phyloP scores from a whole-genome alignment of 2,797 vertebrate species.

The Lateolabrax maculatus region DNA sequence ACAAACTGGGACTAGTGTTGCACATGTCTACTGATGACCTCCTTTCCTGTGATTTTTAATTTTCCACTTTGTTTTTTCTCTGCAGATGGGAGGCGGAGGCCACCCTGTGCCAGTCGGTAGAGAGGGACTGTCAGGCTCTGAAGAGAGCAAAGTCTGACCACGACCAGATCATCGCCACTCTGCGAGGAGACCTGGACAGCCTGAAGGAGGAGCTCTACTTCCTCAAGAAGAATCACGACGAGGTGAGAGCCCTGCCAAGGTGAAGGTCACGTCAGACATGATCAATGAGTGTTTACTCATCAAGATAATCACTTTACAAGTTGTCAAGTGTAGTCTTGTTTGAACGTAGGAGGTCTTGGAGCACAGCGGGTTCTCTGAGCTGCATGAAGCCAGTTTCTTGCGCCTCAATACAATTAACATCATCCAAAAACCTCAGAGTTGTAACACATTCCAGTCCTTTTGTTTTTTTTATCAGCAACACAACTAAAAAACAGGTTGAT shows the following conservation, averaged over 20 bases:
- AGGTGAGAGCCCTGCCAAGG: slow-evolving; percentile 75
- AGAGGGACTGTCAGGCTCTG: slow-evolving; percentile 86
- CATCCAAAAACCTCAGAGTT: neutral
- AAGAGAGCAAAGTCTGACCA: slow-evolving; percentile 87
- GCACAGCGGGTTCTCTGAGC: neutral
- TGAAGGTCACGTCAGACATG: slow-evolving; percentile 19
- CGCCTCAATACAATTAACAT: neutral
- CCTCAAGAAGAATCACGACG: slow-evolving; percentile 87
- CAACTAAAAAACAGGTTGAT: slow-evolving; percentile 1
- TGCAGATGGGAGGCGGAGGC: slow-evolving; percentile 86
- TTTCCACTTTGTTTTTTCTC: neutral
- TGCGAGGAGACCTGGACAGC: slow-evolving; percentile 86
- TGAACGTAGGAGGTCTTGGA: neutral
- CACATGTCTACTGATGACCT: neutral
- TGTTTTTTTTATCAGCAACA: neutral
- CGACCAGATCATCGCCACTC: slow-evolving; percentile 82
- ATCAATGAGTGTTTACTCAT: slow-evolving; percentile 22
- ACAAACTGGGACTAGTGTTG: neutral
- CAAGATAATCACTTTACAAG: slow-evolving; percentile 38
- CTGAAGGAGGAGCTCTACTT: slow-evolving; percentile 88
- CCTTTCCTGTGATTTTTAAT: neutral
- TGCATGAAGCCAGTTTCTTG: neutral
- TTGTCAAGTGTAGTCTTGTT: slow-evolving; percentile 17
- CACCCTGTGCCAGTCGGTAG: slow-evolving; percentile 86
- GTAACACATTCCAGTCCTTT: neutral